These are phyloP conservation scores for Himantopus leucocephalus DNA, from an alignment of 2,113 vertebrate genomes.

Conservation along the genomic window DNA sequence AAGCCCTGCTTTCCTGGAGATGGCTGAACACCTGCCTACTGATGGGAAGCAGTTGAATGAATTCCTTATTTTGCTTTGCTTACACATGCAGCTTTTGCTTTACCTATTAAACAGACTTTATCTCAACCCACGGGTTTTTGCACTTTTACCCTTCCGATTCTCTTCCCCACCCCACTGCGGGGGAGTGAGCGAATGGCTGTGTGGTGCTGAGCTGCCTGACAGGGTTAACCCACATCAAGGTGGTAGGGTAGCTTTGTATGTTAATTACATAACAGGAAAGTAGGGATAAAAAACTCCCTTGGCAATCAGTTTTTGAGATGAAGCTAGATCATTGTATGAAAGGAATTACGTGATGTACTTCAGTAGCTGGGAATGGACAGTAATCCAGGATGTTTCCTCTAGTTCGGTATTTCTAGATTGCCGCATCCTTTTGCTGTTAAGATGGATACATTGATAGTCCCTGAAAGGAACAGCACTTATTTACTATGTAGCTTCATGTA, in stretches of 20 bases:
- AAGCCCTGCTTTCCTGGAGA: not conserved
- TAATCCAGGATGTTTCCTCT: not conserved
- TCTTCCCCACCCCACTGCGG: not conserved
- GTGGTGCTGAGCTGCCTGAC: not conserved
- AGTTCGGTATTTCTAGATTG: not conserved
- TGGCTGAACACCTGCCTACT: not conserved
- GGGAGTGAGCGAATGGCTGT: fast-evolving
- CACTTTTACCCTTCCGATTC: not conserved
- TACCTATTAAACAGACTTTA: not conserved
- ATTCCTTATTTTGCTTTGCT: not conserved
- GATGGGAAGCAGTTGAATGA: not conserved
- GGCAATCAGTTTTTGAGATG: not conserved
- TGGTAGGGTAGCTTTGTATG: not conserved
- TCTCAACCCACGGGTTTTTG: not conserved
- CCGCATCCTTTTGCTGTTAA: not conserved
- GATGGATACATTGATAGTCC: not conserved
- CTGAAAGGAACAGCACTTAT: not conserved
- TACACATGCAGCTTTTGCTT: not conserved
- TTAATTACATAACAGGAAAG: not conserved
- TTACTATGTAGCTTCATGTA: not conserved
- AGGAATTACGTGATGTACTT: not conserved
- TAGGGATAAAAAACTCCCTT: not conserved
- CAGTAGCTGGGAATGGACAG: not conserved
- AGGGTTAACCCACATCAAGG: not conserved
- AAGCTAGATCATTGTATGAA: not conserved